Conservation (phyloP, 2,113 vertebrate genomes). For the Pluvianellus socialis region DNA sequence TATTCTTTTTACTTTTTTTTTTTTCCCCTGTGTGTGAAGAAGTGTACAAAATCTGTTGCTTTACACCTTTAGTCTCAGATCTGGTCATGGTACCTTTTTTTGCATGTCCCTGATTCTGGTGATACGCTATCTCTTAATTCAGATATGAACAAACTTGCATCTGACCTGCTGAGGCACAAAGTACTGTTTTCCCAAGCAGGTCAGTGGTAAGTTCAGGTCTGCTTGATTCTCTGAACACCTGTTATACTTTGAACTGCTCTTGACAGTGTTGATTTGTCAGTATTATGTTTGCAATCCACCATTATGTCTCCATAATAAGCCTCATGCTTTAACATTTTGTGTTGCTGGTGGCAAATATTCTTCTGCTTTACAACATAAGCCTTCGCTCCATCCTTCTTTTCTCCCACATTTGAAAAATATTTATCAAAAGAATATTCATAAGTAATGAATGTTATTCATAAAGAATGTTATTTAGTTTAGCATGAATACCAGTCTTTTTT, state of each 20-base stretch:
- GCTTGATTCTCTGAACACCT: not conserved
- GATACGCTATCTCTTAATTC: not conserved
- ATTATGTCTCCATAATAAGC: constrained; percentile 5
- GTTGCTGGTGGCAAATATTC: not conserved
- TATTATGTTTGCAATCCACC: not conserved
- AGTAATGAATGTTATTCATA: not conserved
- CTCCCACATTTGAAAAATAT: not conserved
- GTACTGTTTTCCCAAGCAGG: not conserved
- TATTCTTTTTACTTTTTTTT: not conserved
- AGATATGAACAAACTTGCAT: not conserved
- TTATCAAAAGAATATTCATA: not conserved
- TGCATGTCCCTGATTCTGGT: not conserved
- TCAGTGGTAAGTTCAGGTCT: not conserved
- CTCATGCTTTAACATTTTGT: not conserved
- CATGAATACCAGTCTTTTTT: not conserved
- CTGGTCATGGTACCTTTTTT: not conserved
- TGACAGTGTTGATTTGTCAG: constrained; percentile 41
- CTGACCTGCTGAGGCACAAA: not conserved
- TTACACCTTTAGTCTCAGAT: not conserved
- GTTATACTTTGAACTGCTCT: constrained; percentile 33
- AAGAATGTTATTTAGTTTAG: not conserved
- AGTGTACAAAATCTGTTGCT: not conserved
- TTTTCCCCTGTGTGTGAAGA: not conserved
- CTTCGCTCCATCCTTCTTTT: not conserved
- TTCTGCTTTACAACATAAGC: not conserved